Evolutionary conservation across 2,888 invertebrate species (phyloP).

Genomic region (Actias luna): DNA sequence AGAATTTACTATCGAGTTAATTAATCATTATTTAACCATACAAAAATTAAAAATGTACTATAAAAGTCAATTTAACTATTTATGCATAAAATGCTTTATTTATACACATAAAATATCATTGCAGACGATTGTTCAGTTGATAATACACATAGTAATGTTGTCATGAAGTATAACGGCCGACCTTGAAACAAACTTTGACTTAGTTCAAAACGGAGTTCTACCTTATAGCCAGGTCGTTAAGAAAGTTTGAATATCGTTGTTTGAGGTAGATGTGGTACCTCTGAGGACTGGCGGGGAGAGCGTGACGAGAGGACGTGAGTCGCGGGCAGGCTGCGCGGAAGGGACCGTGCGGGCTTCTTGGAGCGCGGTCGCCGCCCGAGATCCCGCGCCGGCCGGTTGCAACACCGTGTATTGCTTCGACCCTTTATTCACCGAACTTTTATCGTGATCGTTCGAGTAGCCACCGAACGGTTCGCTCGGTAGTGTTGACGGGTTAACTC

Average conservation of each 20-base stretch:
- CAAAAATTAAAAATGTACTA: neutral
- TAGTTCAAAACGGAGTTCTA: slow-evolving; percentile 69
- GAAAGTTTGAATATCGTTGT: slow-evolving; percentile 71
- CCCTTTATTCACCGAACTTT: slow-evolving; percentile 60
- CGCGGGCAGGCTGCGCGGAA: slow-evolving; percentile 75
- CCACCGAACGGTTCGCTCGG: slow-evolving; percentile 89
- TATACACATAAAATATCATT: neutral
- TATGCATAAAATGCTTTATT: slow-evolving; percentile 2
- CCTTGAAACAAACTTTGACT: slow-evolving; percentile 77
- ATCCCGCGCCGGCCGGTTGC: slow-evolving; percentile 91
- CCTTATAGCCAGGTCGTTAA: slow-evolving; percentile 72
- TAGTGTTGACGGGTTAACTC: slow-evolving; percentile 60
- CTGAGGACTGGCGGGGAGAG: slow-evolving; percentile 90
- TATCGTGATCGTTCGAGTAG: slow-evolving; percentile 82
- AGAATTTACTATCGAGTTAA: neutral
- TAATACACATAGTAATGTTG: slow-evolving; percentile 22
- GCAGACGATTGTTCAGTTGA: slow-evolving; percentile 4
- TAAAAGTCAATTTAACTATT: neutral
- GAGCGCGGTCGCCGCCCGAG: slow-evolving; percentile 90
- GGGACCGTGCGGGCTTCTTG: slow-evolving; percentile 86
- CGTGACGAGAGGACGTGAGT: slow-evolving; percentile 70
- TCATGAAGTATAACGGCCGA: slow-evolving; percentile 42
- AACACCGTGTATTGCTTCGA: slow-evolving; percentile 93
- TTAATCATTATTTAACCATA: neutral
- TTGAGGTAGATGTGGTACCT: slow-evolving; percentile 80